A percentile compares a stretch with the other conserved stretches of the same genome.
These are phyloP conservation scores for Tortricodes alternella DNA, from an alignment of 2,888 invertebrate species.

Conservation along the genomic window DNA sequence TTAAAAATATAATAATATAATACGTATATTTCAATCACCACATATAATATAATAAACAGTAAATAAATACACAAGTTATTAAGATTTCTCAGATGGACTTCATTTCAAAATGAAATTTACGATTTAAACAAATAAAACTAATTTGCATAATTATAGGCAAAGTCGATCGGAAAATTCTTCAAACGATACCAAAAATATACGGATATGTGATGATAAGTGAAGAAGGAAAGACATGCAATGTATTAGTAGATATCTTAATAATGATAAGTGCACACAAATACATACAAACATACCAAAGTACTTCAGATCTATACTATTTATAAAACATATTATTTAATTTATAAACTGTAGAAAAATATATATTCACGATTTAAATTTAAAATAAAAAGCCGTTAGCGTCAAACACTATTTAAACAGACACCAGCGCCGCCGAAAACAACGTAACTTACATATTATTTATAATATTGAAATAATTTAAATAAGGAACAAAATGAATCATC, in stretches of 20 bases:
- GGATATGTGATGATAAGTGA: not conserved
- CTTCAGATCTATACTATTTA: no score
- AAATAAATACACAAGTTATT: not conserved
- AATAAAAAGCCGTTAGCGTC: conserved; percentile 29
- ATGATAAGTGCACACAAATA: not conserved
- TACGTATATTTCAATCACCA: no score
- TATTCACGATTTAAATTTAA: not conserved
- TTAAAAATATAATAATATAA: conserved; percentile 1
- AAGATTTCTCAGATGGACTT: not conserved
- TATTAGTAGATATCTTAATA: not conserved
- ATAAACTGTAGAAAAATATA: not conserved
- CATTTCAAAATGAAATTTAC: not conserved
- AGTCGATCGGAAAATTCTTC: not conserved
- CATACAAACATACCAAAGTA: not conserved
- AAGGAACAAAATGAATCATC: not conserved
- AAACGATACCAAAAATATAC: not conserved
- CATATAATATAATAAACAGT: not conserved
- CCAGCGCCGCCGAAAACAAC: conserved; percentile 6
- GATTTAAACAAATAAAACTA: not conserved
- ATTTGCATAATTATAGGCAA: no score
- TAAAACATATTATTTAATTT: not conserved
- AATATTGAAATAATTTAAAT: no score
- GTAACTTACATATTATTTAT: not conserved
- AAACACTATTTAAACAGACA: conserved; percentile 22
- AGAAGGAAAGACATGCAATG: not conserved